phyloP scores from a whole-genome alignment of 2,113 vertebrate genomes.

The Chamaetylas fuelleborni region DNA sequence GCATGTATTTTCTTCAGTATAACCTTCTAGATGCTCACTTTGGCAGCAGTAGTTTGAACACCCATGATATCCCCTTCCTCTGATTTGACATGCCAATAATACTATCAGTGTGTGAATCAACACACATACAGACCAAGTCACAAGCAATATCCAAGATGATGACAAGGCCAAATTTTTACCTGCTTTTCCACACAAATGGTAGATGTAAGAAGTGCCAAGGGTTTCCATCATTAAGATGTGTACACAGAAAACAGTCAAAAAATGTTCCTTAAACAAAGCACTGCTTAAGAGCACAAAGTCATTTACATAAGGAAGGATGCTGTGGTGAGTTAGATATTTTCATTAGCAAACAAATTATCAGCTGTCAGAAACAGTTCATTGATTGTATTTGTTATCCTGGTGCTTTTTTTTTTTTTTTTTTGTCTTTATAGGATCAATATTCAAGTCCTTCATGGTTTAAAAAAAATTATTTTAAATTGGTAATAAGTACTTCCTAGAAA shows the following conservation, averaged over 20 bases:
- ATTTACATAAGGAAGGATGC: not conserved
- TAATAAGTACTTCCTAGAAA: conserved; percentile 47
- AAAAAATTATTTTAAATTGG: not conserved
- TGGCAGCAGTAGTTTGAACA: not conserved
- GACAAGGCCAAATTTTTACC: not conserved
- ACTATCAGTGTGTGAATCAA: not conserved
- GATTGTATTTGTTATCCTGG: not conserved
- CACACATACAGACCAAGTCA: not conserved
- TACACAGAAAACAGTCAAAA: not conserved
- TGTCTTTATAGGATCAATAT: not conserved
- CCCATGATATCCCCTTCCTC: not conserved
- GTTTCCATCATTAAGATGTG: not conserved
- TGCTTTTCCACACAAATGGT: not conserved
- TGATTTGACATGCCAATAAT: not conserved
- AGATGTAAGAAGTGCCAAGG: not conserved
- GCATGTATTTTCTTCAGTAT: not conserved
- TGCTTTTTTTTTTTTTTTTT: not conserved
- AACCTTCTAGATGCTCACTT: not conserved
- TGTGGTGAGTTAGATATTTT: not conserved
- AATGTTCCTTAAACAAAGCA: not conserved
- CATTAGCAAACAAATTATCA: not conserved
- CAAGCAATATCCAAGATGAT: not conserved
- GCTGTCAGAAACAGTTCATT: not conserved
- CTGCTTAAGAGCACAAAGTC: not conserved
- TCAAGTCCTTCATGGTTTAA: not conserved